Evolutionary conservation across 2,113 vertebrate species (phyloP).

Genomic region (Thunnus thynnus): DNA sequence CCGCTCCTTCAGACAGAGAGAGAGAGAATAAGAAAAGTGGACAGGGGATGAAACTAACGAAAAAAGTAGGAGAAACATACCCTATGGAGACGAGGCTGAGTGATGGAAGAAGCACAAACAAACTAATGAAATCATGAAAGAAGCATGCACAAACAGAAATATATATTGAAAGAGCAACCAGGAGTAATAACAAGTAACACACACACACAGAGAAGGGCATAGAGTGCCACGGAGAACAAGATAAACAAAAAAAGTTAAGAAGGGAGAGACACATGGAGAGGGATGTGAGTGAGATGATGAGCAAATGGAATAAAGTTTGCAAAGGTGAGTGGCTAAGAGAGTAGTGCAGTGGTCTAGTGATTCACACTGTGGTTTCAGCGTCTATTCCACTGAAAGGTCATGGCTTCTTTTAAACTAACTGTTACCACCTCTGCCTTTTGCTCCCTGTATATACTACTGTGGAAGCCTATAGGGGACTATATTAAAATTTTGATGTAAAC

Average conservation of each 20-base stretch:
- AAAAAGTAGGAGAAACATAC: slow-evolving; percentile 38
- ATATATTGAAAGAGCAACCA: slow-evolving; percentile 49
- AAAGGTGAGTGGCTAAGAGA: slow-evolving; percentile 37
- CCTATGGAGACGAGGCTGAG: slow-evolving; percentile 22
- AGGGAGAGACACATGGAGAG: slow-evolving; percentile 8
- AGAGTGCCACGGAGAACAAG: background rate
- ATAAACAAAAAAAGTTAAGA: slow-evolving; percentile 29
- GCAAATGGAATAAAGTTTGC: slow-evolving; percentile 50
- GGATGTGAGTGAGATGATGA: slow-evolving; percentile 33
- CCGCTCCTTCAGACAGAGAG: background rate
- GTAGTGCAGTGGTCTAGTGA: slow-evolving; percentile 22
- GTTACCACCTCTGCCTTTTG: slow-evolving; percentile 12
- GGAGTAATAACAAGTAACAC: slow-evolving; percentile 49
- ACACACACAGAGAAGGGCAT: slow-evolving; percentile 5
- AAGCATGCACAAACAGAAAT: slow-evolving; percentile 61
- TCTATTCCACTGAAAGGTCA: slow-evolving; percentile 63
- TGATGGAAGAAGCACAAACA: slow-evolving; percentile 43
- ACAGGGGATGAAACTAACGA: slow-evolving; percentile 26
- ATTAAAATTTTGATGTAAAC: too few relatives aligned
- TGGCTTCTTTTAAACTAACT: slow-evolving; percentile 45
- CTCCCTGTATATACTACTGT: background rate
- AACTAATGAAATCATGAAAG: slow-evolving; percentile 51
- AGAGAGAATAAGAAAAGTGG: slow-evolving; percentile 25
- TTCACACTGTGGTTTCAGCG: slow-evolving; percentile 48
- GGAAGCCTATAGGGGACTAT: too few relatives aligned